Evolutionary conservation across 2,888 invertebrate species (phyloP), one percentile per base, ranked within the genome.

Genomic region (Zeuzera pyrina): DNA sequence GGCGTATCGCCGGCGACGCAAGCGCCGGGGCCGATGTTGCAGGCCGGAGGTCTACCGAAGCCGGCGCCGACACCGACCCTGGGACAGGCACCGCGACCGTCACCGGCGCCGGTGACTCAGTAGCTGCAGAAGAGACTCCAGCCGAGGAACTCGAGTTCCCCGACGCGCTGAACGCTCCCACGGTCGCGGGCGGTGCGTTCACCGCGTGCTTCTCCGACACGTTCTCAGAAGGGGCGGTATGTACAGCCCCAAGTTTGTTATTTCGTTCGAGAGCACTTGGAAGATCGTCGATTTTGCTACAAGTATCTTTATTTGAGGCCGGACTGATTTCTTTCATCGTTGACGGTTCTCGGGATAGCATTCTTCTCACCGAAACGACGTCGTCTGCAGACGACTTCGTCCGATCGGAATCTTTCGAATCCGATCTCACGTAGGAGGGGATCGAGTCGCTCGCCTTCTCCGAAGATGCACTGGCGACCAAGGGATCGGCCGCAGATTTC

Each of bases 301-400:
- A n/a, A n/a, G 52, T 49, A 45, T 61, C 57, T 53, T 45, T 57
- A 54, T 36, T 56, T 45, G 64, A 59, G 51, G 61, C 52, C 53
- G 57, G 57, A 52, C 55, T 57, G 42, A 39, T 51, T 47, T 70
- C 70, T 47, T 52, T 62, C 31, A 52, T 58, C 49, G 56, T 57
- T 42, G 70, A 64, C 39, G 61, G 51, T 53, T 69, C 68, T 10
- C 36, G 30, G 16, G 34, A 24, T 15, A 36, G 30, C 10, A 56
- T 46, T 12, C 45, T 49, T 39, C 46, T 56, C 30, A 51, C 51
- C 30, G 57, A 54, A 14, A 42, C 52, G 12, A 42, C 51, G 12
- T 46, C 49, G 25, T 57, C 57, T 14, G 62, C 61, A 16, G 52
- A 48, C 31, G 58, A 56, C 43, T 37, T 57, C 44, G 55, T 47